Base-by-base conservation (phyloP, 2,888 invertebrate species). In the Tenthredo livida region DNA sequence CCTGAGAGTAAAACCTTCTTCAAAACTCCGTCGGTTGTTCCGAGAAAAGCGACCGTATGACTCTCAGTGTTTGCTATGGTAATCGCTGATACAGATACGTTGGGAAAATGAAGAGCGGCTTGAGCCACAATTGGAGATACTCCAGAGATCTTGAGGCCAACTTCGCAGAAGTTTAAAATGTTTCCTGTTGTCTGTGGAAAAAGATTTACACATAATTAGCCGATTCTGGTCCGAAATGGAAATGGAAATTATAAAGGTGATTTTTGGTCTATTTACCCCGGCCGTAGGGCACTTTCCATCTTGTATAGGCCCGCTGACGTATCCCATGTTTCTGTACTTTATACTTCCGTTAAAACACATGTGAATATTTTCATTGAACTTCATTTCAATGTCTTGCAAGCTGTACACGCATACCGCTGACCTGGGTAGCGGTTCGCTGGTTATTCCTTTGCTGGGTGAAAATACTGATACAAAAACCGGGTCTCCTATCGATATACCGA, bases 321-420 rank as follows among this genome's bases (percentile, higher is more conserved):
- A 98, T 29, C 97, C 98, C 96, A 97, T 97, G 91, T 97, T 98
- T 77, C 99, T 96, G 92, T 98, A 97, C 92, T 97, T 98, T 88
- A 97, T 97, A 89, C 97, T 97, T 50, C 99, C 99, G 93, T 98
- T 98, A 93, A 99, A 99, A 94, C 99, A 99, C 96, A 98, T 97
- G 93, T 98, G 98, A 90, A 99, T 98, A 94, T 99, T 99, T 93
- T 98, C 97, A 92, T 97, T 98, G 93, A 99, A 99, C 93, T 97
- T 97, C 88, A 96, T 96, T 93, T 98, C 98, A 90, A 99, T 97
- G 88, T 98, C 97, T 90, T 97, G 96, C 87, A 99, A 94, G 86
- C 98, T 97, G 94, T 97, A 99, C 75, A 98, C 96, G 94, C 99
- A 99, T 90, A 99, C 94, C 0, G 98, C 99, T 2, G 99, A 98